Evolutionary conservation across 2,113 vertebrate genomes (phyloP).

Genomic region (Macheiramphus alcinus): DNA sequence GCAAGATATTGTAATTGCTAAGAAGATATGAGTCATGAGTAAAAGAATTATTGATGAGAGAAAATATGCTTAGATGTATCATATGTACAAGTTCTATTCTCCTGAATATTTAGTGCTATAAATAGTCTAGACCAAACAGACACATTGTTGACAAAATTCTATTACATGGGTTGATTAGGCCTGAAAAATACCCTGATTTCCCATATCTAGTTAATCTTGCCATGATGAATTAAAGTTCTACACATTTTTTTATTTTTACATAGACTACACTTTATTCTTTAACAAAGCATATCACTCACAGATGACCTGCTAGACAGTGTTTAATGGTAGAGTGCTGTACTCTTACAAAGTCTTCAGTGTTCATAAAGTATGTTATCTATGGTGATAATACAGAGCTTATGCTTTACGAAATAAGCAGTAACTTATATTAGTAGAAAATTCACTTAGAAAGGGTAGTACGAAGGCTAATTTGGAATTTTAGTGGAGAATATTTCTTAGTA

Average conservation of each 20-base stretch:
- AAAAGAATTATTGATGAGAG: slow-evolving; percentile 41
- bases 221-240: background rate
- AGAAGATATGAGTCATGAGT: background rate
- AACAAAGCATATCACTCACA: background rate
- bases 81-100: background rate
- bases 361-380: background rate
- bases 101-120: background rate
- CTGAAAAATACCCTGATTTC: background rate
- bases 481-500: background rate
- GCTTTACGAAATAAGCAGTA: background rate
- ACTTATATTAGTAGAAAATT: background rate
- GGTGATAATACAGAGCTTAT: background rate
- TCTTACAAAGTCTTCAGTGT: background rate
- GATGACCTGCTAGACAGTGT: background rate
- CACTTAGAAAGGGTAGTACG: background rate
- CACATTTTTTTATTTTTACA: background rate
- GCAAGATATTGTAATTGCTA: slow-evolving; percentile 29
- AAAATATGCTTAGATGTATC: slow-evolving; percentile 10
- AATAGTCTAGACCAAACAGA: slow-evolving; percentile 7
- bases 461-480: background rate
- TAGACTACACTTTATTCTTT: background rate
- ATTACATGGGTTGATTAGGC: background rate
- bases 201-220: background rate
- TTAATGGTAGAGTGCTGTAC: background rate
- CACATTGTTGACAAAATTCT: background rate